Conservation (phyloP, 2,888 invertebrate genomes). For the Chrysolina americana region DNA sequence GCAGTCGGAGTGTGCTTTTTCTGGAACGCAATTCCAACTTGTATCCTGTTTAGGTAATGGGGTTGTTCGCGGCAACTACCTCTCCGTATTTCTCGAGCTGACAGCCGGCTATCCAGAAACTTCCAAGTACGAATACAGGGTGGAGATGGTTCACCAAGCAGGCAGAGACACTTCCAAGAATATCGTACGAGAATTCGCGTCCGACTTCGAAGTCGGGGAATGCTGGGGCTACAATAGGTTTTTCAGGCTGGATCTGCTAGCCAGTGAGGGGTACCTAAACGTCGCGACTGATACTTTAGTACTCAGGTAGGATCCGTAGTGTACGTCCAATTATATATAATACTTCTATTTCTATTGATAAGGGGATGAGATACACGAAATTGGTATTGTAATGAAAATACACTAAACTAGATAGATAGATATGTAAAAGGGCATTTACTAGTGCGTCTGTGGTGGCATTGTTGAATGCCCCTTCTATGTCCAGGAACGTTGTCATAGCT, state of each 20-base stretch:
- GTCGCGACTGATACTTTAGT: slow-evolving; percentile 87
- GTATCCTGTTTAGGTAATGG: slow-evolving; percentile 79
- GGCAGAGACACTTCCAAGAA: slow-evolving; percentile 87
- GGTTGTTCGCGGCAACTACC: slow-evolving; percentile 91
- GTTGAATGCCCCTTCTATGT: no score
- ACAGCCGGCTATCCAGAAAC: slow-evolving; percentile 92
- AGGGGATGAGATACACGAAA: no score
- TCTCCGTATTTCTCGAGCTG: slow-evolving; percentile 93
- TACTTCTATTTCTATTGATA: no score
- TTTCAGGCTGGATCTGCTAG: slow-evolving; percentile 89
- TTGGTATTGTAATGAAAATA: no score
- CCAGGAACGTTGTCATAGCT: no score
- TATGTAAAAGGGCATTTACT: no score
- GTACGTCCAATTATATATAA: not conserved
- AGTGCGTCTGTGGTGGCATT: no score
- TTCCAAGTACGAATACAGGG: slow-evolving; percentile 93
- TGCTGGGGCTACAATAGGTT: slow-evolving; percentile 98
- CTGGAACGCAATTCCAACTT: no score
- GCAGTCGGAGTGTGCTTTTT: no score
- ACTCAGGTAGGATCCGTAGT: slow-evolving; percentile 73
- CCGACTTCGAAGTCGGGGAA: slow-evolving; percentile 96
- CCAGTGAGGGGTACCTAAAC: slow-evolving; percentile 92
- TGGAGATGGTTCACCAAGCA: slow-evolving; percentile 95
- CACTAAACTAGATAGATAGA: no score
- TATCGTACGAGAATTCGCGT: slow-evolving; percentile 94